Evolutionary conservation across 2,888 invertebrate species (phyloP), one percentile per base, ranked within the genome.

Genomic region (Stenurella melanura): DNA sequence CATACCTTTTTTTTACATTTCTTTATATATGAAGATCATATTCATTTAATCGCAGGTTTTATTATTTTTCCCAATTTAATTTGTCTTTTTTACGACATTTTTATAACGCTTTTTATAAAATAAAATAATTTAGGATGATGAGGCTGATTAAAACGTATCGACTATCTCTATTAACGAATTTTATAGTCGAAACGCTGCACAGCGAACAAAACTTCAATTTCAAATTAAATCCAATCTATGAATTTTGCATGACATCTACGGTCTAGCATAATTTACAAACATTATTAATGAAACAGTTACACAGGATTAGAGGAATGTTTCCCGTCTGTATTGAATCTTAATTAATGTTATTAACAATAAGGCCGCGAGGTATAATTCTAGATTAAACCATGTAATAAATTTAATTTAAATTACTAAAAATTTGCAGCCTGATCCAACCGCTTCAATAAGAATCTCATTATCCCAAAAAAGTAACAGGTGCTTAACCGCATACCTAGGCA

Each of bases 381-480:
- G 54, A 72, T 72, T 72, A 72, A 26, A 63, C 61, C 10, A 18
- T 17, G 42, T 54, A 50, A 72, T 72, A 72, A 71, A 72, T 72
- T 72, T 54, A 61, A 26, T 63, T 63, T 63, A 63, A 72, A 72
- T 63, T 63, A 54, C 72, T 30, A 26, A 30, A 72, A 72, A 72
- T 72, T 72, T 63, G 72, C 63, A 72, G 63, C 63, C 63, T 63
- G 63, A 72, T 61, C 18, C 72, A 63, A 63, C 61, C 72, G 72
- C 42, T 72, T 63, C 72, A 63, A 72, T 72, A 72, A 26, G 72
- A 63, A 72, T 72, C 61, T 72, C 72, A 72, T 72, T 72, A 63
- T 63, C 72, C 63, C 19, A 72, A 54, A 72, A 63, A 54, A 50
- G 42, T 15, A 63, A 21, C 72, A 38, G 72, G 72, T 72, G 63